Conservation (phyloP, 2,888 invertebrate species). For the Artemia sinica region DNA sequence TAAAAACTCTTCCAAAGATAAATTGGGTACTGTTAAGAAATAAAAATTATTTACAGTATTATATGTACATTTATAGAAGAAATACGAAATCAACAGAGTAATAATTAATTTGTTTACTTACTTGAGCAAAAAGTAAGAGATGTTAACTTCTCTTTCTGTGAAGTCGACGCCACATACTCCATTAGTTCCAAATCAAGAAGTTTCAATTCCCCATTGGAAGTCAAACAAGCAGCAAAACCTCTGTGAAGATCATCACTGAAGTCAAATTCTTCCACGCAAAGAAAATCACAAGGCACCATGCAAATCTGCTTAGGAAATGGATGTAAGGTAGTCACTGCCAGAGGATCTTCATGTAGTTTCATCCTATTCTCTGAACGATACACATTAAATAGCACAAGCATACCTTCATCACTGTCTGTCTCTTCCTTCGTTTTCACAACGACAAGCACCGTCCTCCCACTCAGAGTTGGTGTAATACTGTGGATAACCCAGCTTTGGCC, state of each 20-base stretch:
- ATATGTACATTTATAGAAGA: too few relatives aligned
- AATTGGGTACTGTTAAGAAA: too few relatives aligned
- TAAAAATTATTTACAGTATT: too few relatives aligned
- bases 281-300: background rate
- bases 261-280: background rate
- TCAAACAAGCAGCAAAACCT: background rate
- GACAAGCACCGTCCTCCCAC: background rate
- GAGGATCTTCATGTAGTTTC: background rate
- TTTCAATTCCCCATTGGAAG: background rate
- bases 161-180: background rate
- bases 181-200: background rate
- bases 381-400: background rate
- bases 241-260: background rate
- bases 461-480: constrained; percentile 2
- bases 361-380: background rate
- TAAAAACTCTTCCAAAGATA: too few relatives aligned
- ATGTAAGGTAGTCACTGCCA: background rate
- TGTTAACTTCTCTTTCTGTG: background rate
- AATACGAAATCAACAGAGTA: too few relatives aligned
- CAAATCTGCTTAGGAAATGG: background rate
- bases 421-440: background rate
- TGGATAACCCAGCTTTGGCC: background rate
- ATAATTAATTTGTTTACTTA: background rate
- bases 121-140: constrained; percentile 10
- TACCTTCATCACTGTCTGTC: background rate